phyloP scores from a whole-genome alignment of 2,888 invertebrate genomes.

The Cryptophagus acutangulus region DNA sequence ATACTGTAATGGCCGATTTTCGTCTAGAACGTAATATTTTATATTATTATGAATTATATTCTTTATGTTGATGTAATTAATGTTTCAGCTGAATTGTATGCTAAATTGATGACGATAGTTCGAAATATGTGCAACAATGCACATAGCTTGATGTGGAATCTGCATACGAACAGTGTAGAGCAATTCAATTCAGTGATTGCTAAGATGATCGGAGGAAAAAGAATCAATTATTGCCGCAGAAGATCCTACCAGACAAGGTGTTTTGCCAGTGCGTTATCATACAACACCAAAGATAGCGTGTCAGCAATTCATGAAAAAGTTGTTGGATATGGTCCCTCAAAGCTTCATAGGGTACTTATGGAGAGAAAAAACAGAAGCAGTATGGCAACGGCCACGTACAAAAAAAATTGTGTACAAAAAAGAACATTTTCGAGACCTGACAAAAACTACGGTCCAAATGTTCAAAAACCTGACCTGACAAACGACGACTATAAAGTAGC shows the following conservation, averaged over 20 bases:
- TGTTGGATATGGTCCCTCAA: constrained; percentile 2
- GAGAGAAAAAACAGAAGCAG: too few species aligned
- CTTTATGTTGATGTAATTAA: neutral
- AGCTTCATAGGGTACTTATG: neutral
- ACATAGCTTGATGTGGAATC: constrained; percentile 2
- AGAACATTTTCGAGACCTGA: neutral
- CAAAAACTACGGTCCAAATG: constrained; percentile 5
- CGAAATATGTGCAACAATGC: constrained; percentile 1
- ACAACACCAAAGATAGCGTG: constrained; percentile 9
- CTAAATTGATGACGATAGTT: neutral
- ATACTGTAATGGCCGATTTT: neutral
- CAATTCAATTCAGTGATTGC: constrained; percentile 5
- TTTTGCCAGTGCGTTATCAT: constrained; percentile 5
- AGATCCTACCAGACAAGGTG: constrained; percentile 10
- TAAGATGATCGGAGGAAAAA: constrained; percentile 6
- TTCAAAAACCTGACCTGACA: constrained; percentile 8
- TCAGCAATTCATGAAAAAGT: constrained; percentile 3
- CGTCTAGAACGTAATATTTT: neutral
- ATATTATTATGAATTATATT: neutral
- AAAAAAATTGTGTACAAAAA: neutral
- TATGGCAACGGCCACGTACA: neutral
- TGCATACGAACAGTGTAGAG: constrained; percentile 5
- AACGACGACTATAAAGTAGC: constrained; percentile 6
- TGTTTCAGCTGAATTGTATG: neutral
- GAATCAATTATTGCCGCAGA: constrained; percentile 2